Percentiles rank a stretch among this genome's conserved stretches.
These are phyloP conservation scores for Orchesellides sinensis DNA, from an alignment of 2,888 invertebrate species.

Conservation along the genomic window DNA sequence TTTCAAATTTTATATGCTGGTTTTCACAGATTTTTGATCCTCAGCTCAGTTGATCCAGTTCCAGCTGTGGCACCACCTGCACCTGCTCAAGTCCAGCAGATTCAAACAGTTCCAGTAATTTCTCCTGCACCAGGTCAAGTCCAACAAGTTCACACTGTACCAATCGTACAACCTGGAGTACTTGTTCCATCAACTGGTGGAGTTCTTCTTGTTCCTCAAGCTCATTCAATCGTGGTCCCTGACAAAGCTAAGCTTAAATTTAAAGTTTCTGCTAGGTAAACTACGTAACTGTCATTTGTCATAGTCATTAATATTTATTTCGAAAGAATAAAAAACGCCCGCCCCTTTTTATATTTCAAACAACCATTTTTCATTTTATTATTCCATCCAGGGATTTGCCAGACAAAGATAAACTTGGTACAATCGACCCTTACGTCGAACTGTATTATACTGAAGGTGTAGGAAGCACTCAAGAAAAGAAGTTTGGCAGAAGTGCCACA, in stretches of 20 bases:
- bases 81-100: neutral
- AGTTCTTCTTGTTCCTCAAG: slow-evolving; percentile 43
- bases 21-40: slow-evolving; percentile 64
- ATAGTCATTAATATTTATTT: too few relatives aligned
- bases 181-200: slow-evolving; percentile 31
- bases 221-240: slow-evolving; percentile 10
- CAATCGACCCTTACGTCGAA: slow-evolving; percentile 64
- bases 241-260: slow-evolving; percentile 60
- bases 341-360: neutral
- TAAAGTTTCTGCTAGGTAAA: slow-evolving; percentile 62
- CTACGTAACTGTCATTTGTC: neutral
- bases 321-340: too few relatives aligned
- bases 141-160: slow-evolving; percentile 27
- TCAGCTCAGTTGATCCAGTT: slow-evolving; percentile 64
- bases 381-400: slow-evolving; percentile 62
- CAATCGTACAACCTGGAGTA: neutral
- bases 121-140: neutral
- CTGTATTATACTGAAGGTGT: slow-evolving; percentile 62
- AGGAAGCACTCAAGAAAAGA: slow-evolving; percentile 52
- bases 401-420: slow-evolving; percentile 64
- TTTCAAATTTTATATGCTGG: neutral
- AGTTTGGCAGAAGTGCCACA: slow-evolving; percentile 40
- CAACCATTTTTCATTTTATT: too few relatives aligned
- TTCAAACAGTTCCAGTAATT: slow-evolving; percentile 9
- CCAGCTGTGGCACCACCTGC: slow-evolving; percentile 7